These are phyloP conservation scores for Pachyramphus minor DNA, from an alignment of 2,113 vertebrate genomes.

Conservation along the genomic window DNA sequence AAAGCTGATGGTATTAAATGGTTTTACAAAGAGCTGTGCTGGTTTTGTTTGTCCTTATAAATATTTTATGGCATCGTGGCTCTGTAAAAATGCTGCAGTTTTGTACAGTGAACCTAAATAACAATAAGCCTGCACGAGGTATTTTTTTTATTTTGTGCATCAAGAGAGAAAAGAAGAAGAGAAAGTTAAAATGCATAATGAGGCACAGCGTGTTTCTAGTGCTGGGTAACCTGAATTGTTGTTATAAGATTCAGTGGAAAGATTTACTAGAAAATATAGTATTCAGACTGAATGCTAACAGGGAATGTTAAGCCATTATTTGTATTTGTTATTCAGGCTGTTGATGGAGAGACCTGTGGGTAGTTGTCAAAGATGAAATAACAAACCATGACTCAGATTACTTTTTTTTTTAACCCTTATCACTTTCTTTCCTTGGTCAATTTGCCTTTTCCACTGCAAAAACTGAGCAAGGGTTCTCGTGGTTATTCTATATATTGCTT, in stretches of 20 bases:
- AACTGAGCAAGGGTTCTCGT: background rate
- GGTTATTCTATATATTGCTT: background rate
- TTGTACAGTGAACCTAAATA: background rate
- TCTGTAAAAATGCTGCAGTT: background rate
- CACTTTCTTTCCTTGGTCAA: background rate
- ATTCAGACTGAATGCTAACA: background rate
- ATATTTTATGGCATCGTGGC: background rate
- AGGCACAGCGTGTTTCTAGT: background rate
- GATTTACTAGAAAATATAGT: background rate
- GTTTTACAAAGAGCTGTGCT: background rate
- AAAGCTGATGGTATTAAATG: background rate
- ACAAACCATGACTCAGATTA: background rate
- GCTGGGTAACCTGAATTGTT: background rate
- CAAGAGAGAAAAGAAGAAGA: background rate
- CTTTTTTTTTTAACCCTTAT: background rate
- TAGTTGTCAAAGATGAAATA: background rate
- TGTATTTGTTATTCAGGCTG: background rate
- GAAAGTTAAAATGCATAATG: conserved; percentile 10
- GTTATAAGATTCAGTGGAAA: background rate
- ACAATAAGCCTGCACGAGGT: background rate
- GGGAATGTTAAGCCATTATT: background rate
- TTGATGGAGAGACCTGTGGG: background rate
- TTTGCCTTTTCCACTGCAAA: background rate
- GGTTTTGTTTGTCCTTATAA: conserved; percentile 40
- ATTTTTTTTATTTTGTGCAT: background rate